Evolutionary conservation across 2,797 vertebrate species (phyloP).

Genomic region (Xenopus petersii): DNA sequence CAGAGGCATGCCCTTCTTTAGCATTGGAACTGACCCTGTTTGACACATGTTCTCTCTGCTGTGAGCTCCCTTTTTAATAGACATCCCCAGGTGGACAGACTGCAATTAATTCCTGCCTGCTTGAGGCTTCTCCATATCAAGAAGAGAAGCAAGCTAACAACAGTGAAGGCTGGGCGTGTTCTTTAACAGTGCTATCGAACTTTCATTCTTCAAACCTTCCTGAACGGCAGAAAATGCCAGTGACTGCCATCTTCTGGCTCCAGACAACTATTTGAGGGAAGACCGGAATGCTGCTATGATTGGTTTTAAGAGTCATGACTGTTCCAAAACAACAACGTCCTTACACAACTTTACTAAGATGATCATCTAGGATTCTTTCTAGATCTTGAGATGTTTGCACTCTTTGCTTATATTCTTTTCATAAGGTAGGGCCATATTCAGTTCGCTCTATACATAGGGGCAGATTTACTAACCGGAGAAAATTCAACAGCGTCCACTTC

Average conservation of each 20-base stretch:
- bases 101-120: slow-evolving; percentile 28
- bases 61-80: slow-evolving; percentile 14
- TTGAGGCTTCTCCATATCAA: slow-evolving; percentile 10
- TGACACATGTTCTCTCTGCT: slow-evolving; percentile 3
- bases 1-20: background rate
- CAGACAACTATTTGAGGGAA: too few species aligned
- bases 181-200: background rate
- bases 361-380: too few species aligned
- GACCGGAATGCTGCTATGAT: too few species aligned
- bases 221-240: background rate
- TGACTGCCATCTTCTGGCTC: background rate
- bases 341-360: too few species aligned
- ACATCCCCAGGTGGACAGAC: slow-evolving; percentile 9
- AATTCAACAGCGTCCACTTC: too few species aligned
- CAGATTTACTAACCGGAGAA: too few species aligned
- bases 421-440: too few species aligned
- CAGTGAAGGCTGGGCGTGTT: background rate
- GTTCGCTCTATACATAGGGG: too few species aligned
- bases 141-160: background rate
- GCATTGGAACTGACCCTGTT: slow-evolving; percentile 7
- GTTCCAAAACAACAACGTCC: too few species aligned
- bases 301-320: too few species aligned
- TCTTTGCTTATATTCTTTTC: too few species aligned
- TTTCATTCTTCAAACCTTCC: background rate
- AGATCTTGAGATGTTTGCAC: too few species aligned